These are phyloP conservation scores for Camelus bactrianus DNA, from an alignment of 2,113 vertebrate species.

Conservation along the genomic window DNA sequence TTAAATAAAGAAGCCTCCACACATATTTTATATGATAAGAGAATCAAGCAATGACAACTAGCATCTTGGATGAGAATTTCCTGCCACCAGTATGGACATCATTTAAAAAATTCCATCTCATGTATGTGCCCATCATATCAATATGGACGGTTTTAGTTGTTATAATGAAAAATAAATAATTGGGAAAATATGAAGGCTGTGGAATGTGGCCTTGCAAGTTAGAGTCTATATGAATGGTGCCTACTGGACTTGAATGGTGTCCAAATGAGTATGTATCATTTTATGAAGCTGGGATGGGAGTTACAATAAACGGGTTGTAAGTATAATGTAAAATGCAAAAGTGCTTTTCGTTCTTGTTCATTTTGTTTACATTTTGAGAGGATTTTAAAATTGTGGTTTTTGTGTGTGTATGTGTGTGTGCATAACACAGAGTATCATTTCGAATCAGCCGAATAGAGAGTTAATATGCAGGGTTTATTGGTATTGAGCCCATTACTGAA, in stretches of 20 bases:
- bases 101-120: background rate
- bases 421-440: background rate
- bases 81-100: background rate
- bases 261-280: background rate
- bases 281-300: background rate
- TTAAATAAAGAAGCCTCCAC: background rate
- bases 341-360: background rate
- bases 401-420: background rate
- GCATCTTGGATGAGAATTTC: background rate
- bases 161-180: background rate
- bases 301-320: background rate
- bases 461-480: background rate
- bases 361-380: background rate
- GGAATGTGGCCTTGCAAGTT: background rate
- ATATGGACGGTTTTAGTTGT: background rate
- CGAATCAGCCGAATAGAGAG: background rate
- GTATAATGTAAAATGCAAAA: background rate
- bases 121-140: background rate
- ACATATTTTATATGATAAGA: background rate
- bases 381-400: background rate
- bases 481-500: background rate
- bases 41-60: background rate
- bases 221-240: background rate
- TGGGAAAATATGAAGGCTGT: background rate
- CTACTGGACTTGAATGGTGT: background rate